A percentile compares a stretch with the other conserved stretches of the same genome.
Conservation (phyloP, 2,888 invertebrate genomes). For the Graphium colonna region DNA sequence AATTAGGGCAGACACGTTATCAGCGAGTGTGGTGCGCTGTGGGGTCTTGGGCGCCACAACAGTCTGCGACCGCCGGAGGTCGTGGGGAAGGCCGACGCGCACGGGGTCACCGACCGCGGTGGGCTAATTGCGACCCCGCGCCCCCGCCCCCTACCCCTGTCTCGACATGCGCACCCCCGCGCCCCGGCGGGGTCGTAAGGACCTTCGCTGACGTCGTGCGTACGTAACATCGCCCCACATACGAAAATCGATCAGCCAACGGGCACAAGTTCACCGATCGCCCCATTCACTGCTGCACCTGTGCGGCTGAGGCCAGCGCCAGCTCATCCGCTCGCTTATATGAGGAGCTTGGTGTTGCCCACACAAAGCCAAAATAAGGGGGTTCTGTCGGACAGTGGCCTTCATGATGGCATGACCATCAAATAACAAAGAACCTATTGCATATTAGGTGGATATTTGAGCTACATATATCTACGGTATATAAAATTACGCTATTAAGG, state of each 20-base stretch:
- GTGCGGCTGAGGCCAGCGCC: too few species aligned
- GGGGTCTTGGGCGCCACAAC: background rate
- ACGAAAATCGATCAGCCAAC: constrained; percentile 64
- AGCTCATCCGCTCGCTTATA: too few species aligned
- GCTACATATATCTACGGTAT: too few species aligned
- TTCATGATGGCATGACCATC: too few species aligned
- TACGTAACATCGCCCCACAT: constrained; percentile 58
- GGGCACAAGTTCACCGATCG: constrained; percentile 58
- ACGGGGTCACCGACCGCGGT: constrained; percentile 64
- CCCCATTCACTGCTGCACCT: constrained; percentile 15
- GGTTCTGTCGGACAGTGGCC: too few species aligned
- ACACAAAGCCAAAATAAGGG: too few species aligned
- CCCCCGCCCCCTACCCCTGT: constrained; percentile 30
- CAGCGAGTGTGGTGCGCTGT: background rate
- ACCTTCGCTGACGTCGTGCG: constrained; percentile 56
- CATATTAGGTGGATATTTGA: too few species aligned
- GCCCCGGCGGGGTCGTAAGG: constrained; percentile 50
- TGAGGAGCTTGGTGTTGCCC: too few species aligned
- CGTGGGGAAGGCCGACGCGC: constrained; percentile 32
- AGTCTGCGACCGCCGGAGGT: constrained; percentile 29
- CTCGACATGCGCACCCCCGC: constrained; percentile 27
- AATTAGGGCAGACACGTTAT: background rate
- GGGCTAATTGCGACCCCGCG: constrained; percentile 61
- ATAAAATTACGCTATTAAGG: too few species aligned
- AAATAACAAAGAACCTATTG: too few species aligned